Base-by-base conservation (phyloP, 2,797 vertebrate genomes). In the Anguilla pacifica region DNA sequence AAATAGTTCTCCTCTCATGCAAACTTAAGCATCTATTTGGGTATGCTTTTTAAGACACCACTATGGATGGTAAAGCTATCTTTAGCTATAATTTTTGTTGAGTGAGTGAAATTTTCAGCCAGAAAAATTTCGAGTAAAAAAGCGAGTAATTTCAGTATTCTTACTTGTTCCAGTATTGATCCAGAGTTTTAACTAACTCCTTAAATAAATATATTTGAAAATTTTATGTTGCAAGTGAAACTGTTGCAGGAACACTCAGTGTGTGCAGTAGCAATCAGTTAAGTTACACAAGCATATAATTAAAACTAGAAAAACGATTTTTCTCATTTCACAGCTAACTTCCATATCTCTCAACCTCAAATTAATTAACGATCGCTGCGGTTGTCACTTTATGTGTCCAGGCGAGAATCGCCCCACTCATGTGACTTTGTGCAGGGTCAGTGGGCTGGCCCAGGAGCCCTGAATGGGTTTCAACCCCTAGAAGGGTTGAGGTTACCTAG, bases 381-480 rank as follows among this genome's bases (percentile, higher is more conserved):
- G 39, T 79, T 79, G 74, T 79, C 74, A 39, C 74, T 79, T 79
- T 17, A 39, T 79, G 39, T 79, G 35, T 43, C 74, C 3, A 19
- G 6, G 35, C 39, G 43, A 79, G 39, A 43, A 46, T 43, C 5
- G 74, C 13, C 13, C 31, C 17, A 39, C 74, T 79, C 74, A 79
- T 79, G 74, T 79, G 74, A 79, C 74, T 79, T 35, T 74, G 74
- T 79, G 74, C 35, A 79, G 74, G 74, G 74, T 79, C 74, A 79
- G 74, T 43, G 74, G 43, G 46, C n/a, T 82, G 79, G 43, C 46
- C 79, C 46, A 25, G n/a, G 22, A 51, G 6, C 43, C 1, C 22
- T 49, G 46, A 82, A 82, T 49, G 79, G 79, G 22, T n/a, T 51
- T 49, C 79, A 22, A 25, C 46, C 79, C 39, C 25, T 51, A 51